Evolutionary conservation across 1,140 invertebrate species (phyloP), one percentile per base, ranked within the genome.

Genomic region (Heliconius congener): DNA sequence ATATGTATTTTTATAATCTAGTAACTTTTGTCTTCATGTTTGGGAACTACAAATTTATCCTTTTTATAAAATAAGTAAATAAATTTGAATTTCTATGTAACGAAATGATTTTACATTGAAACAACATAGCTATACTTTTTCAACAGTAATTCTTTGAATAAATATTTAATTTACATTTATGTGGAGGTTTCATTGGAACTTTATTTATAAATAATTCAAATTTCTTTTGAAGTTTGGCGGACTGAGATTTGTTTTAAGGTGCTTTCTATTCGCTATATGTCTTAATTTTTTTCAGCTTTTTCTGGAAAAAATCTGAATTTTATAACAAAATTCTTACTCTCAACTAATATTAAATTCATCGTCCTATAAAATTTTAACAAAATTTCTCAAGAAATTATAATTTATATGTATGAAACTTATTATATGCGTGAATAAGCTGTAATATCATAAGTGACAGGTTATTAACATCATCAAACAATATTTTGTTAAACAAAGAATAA

Each of bases 381-480:
- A 23, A 57, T n/a, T 57, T 8, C 5, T 18, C 4, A 16, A 55
- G 52, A n/a, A 57, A 57, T n/a, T 57, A n/a, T 6, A 55, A 57
- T n/a, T n/a, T 57, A 57, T 57, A 57, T 8, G 52, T 57, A n/a
- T n/a, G 55, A 57, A 19, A 57, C 55, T 57, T 57, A 57, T 57
- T 52, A 19, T 13, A 55, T 19, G 18, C 18, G 8, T 55, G 52
- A 19, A 55, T n/a, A 19, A n/a, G 11, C 11, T 46, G 42, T 46
- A 46, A 46, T 46, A 46, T 42, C 11, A 42, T 46, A 46, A 37
- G 42, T 46, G 13, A 46, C 13, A 13, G 13, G 13, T 16, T 46
- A 46, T 46, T 46, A 46, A 46, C 42, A 46, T 46, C 42, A 46
- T 13, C 4, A 46, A 46, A 46, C 42, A 16, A 16, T 4, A 46